phyloP scores from a whole-genome alignment of 2,888 invertebrate genomes.

The Vandiemenella viatica region DNA sequence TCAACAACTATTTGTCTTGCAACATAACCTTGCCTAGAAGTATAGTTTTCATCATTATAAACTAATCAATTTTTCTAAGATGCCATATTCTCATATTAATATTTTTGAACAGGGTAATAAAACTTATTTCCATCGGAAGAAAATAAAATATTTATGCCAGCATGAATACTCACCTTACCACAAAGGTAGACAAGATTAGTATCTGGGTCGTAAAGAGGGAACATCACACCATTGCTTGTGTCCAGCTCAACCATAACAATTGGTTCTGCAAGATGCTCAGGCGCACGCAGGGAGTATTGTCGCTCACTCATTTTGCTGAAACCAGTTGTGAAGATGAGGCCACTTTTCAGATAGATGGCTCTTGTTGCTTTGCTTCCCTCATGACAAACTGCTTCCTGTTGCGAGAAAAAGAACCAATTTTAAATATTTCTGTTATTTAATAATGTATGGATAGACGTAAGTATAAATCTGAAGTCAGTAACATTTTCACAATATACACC shows the following conservation, averaged over 20 bases:
- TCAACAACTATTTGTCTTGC: too few relatives aligned
- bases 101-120: too few relatives aligned
- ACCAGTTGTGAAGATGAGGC: slow-evolving; percentile 85
- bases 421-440: too few relatives aligned
- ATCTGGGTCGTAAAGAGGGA: slow-evolving; percentile 92
- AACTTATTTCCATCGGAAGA: too few relatives aligned
- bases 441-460: too few relatives aligned
- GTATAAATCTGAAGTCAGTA: too few relatives aligned
- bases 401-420: too few relatives aligned
- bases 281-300: slow-evolving; percentile 88
- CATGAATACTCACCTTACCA: slow-evolving; percentile 49
- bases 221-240: slow-evolving; percentile 92
- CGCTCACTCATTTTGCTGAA: slow-evolving; percentile 97
- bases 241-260: slow-evolving; percentile 87
- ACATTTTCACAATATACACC: too few relatives aligned
- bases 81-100: too few relatives aligned
- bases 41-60: too few relatives aligned
- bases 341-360: slow-evolving; percentile 80
- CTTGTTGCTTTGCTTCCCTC: slow-evolving; percentile 86
- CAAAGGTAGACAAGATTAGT: slow-evolving; percentile 88
- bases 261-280: slow-evolving; percentile 71
- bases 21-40: too few relatives aligned
- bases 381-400: slow-evolving; percentile 67
- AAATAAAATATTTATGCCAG: background rate
- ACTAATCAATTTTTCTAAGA: too few relatives aligned